Conservation (phyloP, 2,113 vertebrate species). For the Pseudorhombus dupliciocellatus region DNA sequence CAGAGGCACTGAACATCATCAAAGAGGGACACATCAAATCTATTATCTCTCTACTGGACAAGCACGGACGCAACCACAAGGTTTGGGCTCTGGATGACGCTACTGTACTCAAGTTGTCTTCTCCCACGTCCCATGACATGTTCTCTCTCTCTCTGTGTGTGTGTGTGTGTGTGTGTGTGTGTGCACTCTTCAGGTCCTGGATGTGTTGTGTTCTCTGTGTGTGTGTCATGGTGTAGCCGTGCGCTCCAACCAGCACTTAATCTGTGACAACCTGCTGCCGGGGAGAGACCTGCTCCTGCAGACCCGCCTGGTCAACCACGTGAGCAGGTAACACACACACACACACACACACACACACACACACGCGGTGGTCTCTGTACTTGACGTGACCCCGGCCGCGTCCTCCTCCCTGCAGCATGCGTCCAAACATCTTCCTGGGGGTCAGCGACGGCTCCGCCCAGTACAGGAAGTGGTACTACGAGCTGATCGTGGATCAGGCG, state of each 20-base stretch:
- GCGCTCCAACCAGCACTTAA: slow-evolving; percentile 94
- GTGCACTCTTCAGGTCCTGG: slow-evolving; percentile 86
- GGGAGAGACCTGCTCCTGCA: slow-evolving; percentile 93
- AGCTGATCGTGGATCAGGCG: slow-evolving; percentile 92
- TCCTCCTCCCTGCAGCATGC: slow-evolving; percentile 82
- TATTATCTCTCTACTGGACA: slow-evolving; percentile 95
- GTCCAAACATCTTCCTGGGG: slow-evolving; percentile 95
- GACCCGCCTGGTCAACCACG: slow-evolving; percentile 92
- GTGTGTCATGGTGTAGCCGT: slow-evolving; percentile 97
- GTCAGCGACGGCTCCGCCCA: slow-evolving; percentile 95
- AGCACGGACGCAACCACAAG: slow-evolving; percentile 97
- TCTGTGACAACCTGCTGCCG: slow-evolving; percentile 96
- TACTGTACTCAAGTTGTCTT: too few relatives aligned
- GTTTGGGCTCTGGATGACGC: slow-evolving; percentile 63
- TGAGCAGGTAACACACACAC: slow-evolving; percentile 87
- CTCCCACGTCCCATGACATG: too few relatives aligned
- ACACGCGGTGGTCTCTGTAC: too few relatives aligned
- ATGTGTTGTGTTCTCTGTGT: slow-evolving; percentile 95
- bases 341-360: too few relatives aligned
- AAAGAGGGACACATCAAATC: slow-evolving; percentile 98
- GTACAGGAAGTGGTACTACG: slow-evolving; percentile 97
- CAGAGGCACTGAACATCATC: slow-evolving; percentile 96
- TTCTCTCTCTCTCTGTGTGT: slow-evolving; percentile 15
- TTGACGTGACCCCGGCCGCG: too few relatives aligned
- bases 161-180: slow-evolving; percentile 32